A percentile compares a stretch with the other conserved stretches of the same genome.
Evolutionary conservation across 2,888 invertebrate species (phyloP).

Genomic region (Blomia tropicalis): DNA sequence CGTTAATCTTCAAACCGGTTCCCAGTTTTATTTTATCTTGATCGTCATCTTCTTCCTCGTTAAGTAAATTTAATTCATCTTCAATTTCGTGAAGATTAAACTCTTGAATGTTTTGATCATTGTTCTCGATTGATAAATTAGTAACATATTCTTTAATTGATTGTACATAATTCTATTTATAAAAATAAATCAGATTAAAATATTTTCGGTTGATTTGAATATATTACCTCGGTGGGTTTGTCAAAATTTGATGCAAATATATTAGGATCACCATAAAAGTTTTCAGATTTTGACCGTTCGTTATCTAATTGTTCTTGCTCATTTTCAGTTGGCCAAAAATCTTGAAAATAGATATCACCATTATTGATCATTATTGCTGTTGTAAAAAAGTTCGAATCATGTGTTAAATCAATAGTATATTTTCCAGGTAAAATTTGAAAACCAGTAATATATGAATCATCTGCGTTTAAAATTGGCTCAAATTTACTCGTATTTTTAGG

Average conservation of each 20-base stretch:
- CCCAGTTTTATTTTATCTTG: neutral
- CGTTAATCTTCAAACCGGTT: neutral
- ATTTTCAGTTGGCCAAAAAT: conserved; percentile 3
- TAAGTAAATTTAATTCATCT: neutral
- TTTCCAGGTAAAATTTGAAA: neutral
- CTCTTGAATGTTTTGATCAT: too few species aligned
- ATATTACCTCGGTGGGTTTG: too few species aligned
- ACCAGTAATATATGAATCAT: conserved; percentile 7
- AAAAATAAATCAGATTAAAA: too few species aligned
- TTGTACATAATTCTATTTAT: neutral
- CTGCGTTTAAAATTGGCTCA: neutral
- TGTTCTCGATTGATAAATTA: neutral
- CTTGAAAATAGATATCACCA: conserved; percentile 12
- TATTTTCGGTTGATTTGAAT: too few species aligned
- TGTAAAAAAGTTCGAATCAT: neutral
- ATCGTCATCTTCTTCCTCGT: too few species aligned
- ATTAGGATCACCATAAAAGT: too few species aligned
- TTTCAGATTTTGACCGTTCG: too few species aligned
- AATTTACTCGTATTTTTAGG: neutral
- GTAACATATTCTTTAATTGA: neutral
- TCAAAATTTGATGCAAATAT: too few species aligned
- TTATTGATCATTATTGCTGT: neutral
- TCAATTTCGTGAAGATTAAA: too few species aligned
- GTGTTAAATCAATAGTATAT: neutral
- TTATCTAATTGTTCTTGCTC: too few species aligned